These are phyloP conservation scores for Alentia gelatinosa DNA, from an alignment of 2,888 invertebrate genomes.

Conservation along the genomic window DNA sequence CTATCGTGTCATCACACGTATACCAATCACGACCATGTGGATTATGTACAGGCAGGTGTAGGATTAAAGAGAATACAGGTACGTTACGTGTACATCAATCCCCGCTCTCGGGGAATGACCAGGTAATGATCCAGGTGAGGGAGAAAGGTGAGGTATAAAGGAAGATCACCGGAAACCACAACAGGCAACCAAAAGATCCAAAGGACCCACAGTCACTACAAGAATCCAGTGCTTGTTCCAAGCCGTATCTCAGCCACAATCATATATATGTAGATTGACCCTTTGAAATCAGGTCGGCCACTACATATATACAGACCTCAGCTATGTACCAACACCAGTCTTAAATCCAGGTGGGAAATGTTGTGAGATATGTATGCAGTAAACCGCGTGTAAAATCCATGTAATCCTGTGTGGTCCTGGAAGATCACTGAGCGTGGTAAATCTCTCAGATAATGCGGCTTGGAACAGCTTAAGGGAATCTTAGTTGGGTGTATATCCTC, in stretches of 20 bases:
- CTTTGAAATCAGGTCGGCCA: no score
- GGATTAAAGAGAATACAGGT: background rate
- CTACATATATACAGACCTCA: no score
- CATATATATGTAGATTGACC: no score
- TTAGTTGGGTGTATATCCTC: background rate
- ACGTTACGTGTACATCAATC: background rate
- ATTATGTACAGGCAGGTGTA: background rate
- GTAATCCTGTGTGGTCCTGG: conserved; percentile 5
- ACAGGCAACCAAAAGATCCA: no score
- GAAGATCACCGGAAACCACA: no score
- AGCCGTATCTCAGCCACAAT: background rate
- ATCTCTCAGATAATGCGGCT: background rate
- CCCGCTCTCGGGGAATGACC: no score
- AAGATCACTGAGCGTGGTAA: background rate
- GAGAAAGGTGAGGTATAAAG: no score
- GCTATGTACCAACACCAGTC: background rate
- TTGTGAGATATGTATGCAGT: background rate
- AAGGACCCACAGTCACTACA: no score
- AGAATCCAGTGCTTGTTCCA: no score
- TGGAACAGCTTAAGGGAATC: background rate
- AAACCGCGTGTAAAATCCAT: background rate
- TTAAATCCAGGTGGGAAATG: background rate
- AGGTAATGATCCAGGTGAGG: no score
- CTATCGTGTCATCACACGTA: no score
- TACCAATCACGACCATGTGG: no score